phyloP scores from a whole-genome alignment of 2,113 vertebrate species.

The Nestor notabilis region DNA sequence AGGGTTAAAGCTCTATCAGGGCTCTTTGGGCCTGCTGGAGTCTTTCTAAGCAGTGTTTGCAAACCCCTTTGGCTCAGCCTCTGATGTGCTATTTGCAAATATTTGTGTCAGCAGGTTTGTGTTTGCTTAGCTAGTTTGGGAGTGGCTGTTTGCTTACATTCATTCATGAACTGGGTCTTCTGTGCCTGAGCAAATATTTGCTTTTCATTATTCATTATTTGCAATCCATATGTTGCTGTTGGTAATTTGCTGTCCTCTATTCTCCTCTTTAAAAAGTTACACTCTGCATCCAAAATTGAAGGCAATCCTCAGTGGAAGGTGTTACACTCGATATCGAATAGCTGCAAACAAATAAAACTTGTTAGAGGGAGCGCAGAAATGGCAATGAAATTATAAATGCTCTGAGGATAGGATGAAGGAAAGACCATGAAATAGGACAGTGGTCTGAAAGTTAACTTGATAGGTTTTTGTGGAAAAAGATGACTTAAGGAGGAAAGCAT shows the following conservation, averaged over 20 bases:
- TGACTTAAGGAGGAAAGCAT: background rate
- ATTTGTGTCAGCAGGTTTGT: background rate
- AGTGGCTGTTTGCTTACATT: background rate
- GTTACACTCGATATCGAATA: background rate
- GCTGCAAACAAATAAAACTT: background rate
- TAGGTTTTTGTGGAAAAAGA: background rate
- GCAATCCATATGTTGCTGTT: background rate
- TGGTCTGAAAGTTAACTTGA: background rate
- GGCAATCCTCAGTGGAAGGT: background rate
- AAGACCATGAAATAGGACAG: background rate
- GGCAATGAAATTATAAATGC: background rate
- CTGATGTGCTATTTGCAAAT: background rate
- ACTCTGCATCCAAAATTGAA: background rate
- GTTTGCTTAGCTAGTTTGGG: conserved; percentile 1
- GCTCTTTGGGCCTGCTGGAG: background rate
- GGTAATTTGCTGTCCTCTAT: background rate
- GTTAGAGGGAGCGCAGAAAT: background rate
- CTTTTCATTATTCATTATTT: conserved; percentile 10
- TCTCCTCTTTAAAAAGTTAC: background rate
- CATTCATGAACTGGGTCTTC: background rate
- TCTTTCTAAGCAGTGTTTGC: background rate
- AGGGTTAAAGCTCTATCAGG: background rate
- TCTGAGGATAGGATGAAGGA: background rate
- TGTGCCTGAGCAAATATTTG: conserved; percentile 4
- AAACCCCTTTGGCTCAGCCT: background rate